Evolutionary conservation across 1,140 invertebrate genomes (phyloP).

Genomic region (Drosophila repleta): DNA sequence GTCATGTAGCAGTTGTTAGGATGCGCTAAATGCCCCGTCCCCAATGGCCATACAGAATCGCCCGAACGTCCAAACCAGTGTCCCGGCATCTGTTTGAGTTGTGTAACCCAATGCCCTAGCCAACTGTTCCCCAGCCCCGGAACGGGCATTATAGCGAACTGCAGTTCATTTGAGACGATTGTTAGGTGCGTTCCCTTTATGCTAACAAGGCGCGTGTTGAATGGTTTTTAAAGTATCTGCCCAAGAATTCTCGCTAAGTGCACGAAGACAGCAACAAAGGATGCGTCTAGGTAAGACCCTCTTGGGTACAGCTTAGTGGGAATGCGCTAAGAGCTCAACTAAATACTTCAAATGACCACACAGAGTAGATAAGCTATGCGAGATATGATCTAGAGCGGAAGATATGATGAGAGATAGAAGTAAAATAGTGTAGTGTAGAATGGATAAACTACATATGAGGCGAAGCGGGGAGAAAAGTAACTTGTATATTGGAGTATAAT

Average conservation of each 20-base stretch:
- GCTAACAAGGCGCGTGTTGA: conserved; percentile 66
- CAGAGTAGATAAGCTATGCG: conserved; percentile 4
- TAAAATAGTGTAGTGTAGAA: too few species aligned
- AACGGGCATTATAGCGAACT: conserved; percentile 58
- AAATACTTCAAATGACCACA: conserved; percentile 47
- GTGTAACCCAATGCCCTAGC: conserved; percentile 66
- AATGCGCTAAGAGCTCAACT: conserved; percentile 25
- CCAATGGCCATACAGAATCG: neutral
- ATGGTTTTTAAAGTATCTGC: conserved; percentile 55
- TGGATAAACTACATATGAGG: too few species aligned
- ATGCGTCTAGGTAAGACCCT: conserved; percentile 3
- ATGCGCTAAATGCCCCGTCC: conserved; percentile 72
- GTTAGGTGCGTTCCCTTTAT: conserved; percentile 42
- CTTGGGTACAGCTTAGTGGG: conserved; percentile 10
- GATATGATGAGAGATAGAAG: neutral
- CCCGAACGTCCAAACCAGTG: conserved; percentile 12
- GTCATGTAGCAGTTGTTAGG: conserved; percentile 79
- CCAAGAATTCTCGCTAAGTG: conserved; percentile 47
- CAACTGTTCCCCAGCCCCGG: conserved; percentile 28
- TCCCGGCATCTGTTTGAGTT: conserved; percentile 66
- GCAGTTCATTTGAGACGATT: conserved; percentile 47
- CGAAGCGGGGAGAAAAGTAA: too few species aligned
- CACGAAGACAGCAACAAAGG: conserved; percentile 35
- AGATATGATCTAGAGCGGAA: conserved; percentile 42
- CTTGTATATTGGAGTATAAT: too few species aligned